Percentiles rank a stretch among this genome's conserved stretches.
phyloP scores from a whole-genome alignment of 2,113 vertebrate genomes.

The Pseudonaja textilis region DNA sequence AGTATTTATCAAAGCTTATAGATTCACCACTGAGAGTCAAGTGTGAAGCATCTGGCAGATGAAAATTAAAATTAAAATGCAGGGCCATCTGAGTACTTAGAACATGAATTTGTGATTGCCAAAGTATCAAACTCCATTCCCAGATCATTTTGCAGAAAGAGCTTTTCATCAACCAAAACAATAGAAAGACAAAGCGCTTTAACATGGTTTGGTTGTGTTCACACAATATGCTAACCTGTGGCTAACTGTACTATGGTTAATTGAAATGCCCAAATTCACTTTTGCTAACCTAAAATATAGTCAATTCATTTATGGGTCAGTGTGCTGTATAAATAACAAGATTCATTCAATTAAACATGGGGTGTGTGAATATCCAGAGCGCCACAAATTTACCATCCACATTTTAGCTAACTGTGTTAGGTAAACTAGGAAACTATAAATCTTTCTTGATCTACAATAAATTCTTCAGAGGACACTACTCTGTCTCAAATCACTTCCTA shows the following conservation, averaged over 20 bases:
- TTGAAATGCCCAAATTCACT: neutral
- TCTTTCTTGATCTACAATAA: neutral
- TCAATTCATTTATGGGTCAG: neutral
- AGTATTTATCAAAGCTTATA: neutral
- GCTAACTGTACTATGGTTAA: neutral
- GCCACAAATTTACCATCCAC: neutral
- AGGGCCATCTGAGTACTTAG: neutral
- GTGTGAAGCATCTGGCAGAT: neutral
- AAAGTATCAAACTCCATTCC: too few relatives aligned
- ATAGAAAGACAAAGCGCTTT: neutral
- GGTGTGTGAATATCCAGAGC: neutral
- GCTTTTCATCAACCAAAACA: neutral
- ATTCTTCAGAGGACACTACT: neutral
- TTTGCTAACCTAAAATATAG: neutral
- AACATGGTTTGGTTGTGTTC: neutral
- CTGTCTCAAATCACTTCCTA: neutral
- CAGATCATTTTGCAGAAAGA: neutral
- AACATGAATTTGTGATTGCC: neutral
- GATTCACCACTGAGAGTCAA: neutral
- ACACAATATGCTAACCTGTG: neutral
- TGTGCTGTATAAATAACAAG: neutral
- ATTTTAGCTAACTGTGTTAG: neutral
- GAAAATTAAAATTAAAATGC: neutral
- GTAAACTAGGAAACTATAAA: neutral
- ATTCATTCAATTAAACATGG: neutral